Conservation (phyloP, 2,888 invertebrate species). For the Erebia ligea region DNA sequence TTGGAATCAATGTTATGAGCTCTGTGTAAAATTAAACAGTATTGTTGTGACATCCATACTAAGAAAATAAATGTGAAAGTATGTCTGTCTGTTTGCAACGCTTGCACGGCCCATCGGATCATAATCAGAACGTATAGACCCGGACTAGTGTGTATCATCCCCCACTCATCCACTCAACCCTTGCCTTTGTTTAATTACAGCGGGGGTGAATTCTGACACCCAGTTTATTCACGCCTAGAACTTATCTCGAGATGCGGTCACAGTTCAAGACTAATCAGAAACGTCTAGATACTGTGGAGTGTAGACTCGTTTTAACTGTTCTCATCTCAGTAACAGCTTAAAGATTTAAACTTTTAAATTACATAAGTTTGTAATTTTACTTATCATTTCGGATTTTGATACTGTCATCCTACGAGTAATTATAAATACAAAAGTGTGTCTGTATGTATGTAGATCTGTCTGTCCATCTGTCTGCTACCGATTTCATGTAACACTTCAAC, state of each 20-base stretch:
- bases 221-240: slow-evolving; percentile 51
- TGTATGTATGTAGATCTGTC: too few species aligned
- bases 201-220: slow-evolving; percentile 62
- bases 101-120: too few species aligned
- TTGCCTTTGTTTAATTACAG: slow-evolving; percentile 59
- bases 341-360: not conserved
- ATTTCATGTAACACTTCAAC: too few species aligned
- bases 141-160: slow-evolving; percentile 43
- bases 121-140: too few species aligned
- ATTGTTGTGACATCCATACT: not conserved
- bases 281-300: slow-evolving; percentile 25
- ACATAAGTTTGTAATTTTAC: not conserved
- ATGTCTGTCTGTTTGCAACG: too few species aligned
- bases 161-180: slow-evolving; percentile 43
- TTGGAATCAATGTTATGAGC: not conserved
- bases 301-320: slow-evolving; percentile 15
- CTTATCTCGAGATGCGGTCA: slow-evolving; percentile 46
- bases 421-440: too few species aligned
- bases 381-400: too few species aligned
- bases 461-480: too few species aligned
- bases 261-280: slow-evolving; percentile 37
- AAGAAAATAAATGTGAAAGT: too few species aligned
- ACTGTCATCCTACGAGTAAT: too few species aligned
- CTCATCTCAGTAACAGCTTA: not conserved
- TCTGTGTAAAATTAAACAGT: not conserved